Conservation (phyloP, 2,113 vertebrate genomes). For the Bos taurus region ARS-UCD2.0 NC_037335.1:19019501-19020000, state of each 20-base stretch:
- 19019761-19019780: neutral
- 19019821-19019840: neutral
- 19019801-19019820: neutral
- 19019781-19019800: neutral
- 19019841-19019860: neutral
- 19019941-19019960: neutral
- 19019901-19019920: neutral
- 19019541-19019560: neutral
- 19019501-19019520: neutral
- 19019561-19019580: neutral
- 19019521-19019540: neutral
- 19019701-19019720: neutral
- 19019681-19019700: neutral
- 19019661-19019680: neutral
- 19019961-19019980: neutral
- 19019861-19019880: neutral
- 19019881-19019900: neutral
- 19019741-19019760: neutral
- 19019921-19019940: neutral
- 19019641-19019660: neutral
- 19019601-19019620: neutral
- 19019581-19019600: neutral
- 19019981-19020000: neutral
- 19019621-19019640: neutral
- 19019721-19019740: neutral